A percentile compares a stretch with the other conserved stretches of the same genome.
Evolutionary conservation across 2,797 vertebrate genomes (phyloP).

Genomic region (Crocodylus rhombifer): DNA sequence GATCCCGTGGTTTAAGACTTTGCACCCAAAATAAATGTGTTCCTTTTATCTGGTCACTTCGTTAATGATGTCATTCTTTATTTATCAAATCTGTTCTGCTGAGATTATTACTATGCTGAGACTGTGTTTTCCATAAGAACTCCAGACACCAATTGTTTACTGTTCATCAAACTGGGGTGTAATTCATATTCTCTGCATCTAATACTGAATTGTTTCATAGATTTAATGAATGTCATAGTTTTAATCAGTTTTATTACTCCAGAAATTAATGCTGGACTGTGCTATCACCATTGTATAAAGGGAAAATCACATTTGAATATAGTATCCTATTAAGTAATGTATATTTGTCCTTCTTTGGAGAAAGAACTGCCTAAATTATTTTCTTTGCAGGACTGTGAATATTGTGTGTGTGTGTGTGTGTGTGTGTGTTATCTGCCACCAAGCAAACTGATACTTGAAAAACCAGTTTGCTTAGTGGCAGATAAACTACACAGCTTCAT

Average conservation of each 20-base stretch:
- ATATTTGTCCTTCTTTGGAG: background rate
- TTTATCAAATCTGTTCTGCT: background rate
- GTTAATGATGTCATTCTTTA: background rate
- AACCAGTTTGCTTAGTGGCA: too few species aligned
- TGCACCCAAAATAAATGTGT: background rate
- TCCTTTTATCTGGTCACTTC: constrained; percentile 9
- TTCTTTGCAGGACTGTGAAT: background rate
- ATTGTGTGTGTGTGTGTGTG: too few species aligned
- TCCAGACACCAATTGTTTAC: background rate
- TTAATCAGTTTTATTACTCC: background rate
- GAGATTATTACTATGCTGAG: background rate
- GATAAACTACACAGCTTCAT: background rate
- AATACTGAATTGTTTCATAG: rapidly evolving
- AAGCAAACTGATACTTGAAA: too few species aligned
- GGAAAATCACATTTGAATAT: background rate
- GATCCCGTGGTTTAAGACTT: background rate
- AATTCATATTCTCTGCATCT: background rate
- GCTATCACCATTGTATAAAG: background rate
- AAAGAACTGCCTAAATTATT: background rate
- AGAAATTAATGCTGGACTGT: background rate
- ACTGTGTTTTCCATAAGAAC: background rate
- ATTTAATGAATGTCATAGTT: background rate
- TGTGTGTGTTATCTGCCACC: too few species aligned
- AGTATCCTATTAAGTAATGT: background rate
- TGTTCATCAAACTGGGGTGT: background rate